Evolutionary conservation across 2,797 vertebrate genomes (phyloP).

Genomic region (Acanthurus leucopareius): DNA sequence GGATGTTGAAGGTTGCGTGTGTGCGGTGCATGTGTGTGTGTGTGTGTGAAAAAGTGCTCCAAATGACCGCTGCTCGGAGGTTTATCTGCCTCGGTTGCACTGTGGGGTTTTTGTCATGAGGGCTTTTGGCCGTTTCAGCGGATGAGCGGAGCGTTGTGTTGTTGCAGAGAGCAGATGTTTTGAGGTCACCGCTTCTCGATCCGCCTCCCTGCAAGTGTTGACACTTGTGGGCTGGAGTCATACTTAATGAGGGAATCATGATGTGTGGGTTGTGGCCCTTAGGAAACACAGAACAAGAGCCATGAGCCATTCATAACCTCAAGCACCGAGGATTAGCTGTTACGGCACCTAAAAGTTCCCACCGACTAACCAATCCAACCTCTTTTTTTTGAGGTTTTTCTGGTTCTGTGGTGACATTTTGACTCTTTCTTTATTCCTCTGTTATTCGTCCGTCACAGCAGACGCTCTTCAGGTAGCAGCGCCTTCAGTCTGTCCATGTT

Average conservation of each 20-base stretch:
- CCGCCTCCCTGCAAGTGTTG: constrained; percentile 57
- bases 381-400: neutral
- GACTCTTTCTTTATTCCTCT: no score
- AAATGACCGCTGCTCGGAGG: constrained; percentile 37
- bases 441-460: neutral
- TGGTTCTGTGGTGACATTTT: no score
- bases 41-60: constrained; percentile 11
- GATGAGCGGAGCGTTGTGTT: constrained; percentile 37
- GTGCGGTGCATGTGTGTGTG: constrained; percentile 14
- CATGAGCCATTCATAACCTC: constrained; percentile 19
- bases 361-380: neutral
- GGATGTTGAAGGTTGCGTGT: constrained; percentile 35
- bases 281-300: constrained; percentile 31
- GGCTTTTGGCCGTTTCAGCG: constrained; percentile 21
- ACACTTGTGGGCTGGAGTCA: constrained; percentile 62
- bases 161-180: constrained; percentile 72
- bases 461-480: constrained; percentile 35
- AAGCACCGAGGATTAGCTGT: neutral
- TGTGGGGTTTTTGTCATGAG: constrained; percentile 29
- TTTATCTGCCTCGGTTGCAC: constrained; percentile 35
- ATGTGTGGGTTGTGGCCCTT: constrained; percentile 43
- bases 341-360: neutral
- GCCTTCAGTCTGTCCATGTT: constrained; percentile 25
- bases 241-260: constrained; percentile 57
- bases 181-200: constrained; percentile 67